phyloP scores from a whole-genome alignment of 2,888 invertebrate genomes.

The Athetis lepigone region DNA sequence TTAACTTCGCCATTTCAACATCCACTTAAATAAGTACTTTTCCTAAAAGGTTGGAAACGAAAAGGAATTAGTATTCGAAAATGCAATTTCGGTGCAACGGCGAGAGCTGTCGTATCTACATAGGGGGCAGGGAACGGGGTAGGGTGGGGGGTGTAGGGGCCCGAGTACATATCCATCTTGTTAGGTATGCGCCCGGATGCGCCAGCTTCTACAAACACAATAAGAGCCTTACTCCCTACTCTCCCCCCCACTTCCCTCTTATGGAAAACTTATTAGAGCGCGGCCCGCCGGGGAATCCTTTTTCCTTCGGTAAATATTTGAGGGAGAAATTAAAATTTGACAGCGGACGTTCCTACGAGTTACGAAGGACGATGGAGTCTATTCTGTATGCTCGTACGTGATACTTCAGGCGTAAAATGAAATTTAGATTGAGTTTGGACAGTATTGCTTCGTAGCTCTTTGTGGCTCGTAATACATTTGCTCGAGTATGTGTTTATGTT shows the following conservation, averaged over 20 bases:
- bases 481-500: conserved; percentile 60
- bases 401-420: conserved; percentile 90
- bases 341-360: conserved; percentile 85
- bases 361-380: conserved; percentile 82
- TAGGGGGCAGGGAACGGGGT: conserved; percentile 84
- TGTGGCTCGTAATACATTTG: conserved; percentile 67
- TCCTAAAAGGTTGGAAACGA: conserved; percentile 71
- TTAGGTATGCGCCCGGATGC: conserved; percentile 90
- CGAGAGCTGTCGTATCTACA: conserved; percentile 75
- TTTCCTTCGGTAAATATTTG: conserved; percentile 91
- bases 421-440: conserved; percentile 89
- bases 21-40: conserved; percentile 62
- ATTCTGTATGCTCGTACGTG: conserved; percentile 88
- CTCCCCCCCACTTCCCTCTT: conserved; percentile 78
- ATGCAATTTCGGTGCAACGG: conserved; percentile 89
- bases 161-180: conserved; percentile 89
- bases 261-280: conserved; percentile 91
- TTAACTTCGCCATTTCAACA: conserved; percentile 49
- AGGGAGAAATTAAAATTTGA: conserved; percentile 91
- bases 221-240: conserved; percentile 86
- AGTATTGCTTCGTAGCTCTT: conserved; percentile 74
- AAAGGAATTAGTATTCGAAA: conserved; percentile 88
- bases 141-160: conserved; percentile 79
- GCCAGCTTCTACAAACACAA: conserved; percentile 90
- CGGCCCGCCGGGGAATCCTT: conserved; percentile 90